Percentiles rank a stretch among this genome's conserved stretches.
Conservation (phyloP, 2,797 vertebrate genomes). For the Hypotaenidia philippensis region DNA sequence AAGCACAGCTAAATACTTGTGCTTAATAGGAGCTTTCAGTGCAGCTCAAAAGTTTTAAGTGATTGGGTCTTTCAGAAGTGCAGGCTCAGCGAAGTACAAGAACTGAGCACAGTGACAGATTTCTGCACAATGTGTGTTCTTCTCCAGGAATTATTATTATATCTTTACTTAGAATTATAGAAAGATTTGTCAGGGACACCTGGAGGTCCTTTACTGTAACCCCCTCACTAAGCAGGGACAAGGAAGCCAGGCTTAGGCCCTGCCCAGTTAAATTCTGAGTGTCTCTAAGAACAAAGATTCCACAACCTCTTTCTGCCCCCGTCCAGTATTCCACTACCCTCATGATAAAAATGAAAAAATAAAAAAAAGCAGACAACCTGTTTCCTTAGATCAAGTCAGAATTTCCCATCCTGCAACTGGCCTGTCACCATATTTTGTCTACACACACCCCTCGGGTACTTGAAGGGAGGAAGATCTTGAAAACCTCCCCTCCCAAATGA, state of each 20-base stretch:
- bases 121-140: not conserved
- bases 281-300: not conserved
- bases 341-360: not conserved
- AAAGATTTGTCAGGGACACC: not conserved
- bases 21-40: not conserved
- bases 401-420: not conserved
- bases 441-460: not conserved
- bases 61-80: not conserved
- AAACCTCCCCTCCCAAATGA: not conserved
- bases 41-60: not conserved
- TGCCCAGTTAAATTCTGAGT: not conserved
- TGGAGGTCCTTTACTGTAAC: not conserved
- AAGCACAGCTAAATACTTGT: not conserved
- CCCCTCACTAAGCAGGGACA: not conserved
- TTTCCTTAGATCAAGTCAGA: not conserved
- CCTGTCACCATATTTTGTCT: not conserved
- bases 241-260: not conserved
- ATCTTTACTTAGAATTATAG: not conserved
- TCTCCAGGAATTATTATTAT: not conserved
- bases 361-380: not conserved
- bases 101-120: not conserved
- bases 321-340: not conserved
- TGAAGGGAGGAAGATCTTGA: not conserved
- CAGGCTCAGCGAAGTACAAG: not conserved
- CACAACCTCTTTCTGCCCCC: not conserved